Evolutionary conservation across 2,797 vertebrate species (phyloP).

Genomic region (Picus viridis): DNA sequence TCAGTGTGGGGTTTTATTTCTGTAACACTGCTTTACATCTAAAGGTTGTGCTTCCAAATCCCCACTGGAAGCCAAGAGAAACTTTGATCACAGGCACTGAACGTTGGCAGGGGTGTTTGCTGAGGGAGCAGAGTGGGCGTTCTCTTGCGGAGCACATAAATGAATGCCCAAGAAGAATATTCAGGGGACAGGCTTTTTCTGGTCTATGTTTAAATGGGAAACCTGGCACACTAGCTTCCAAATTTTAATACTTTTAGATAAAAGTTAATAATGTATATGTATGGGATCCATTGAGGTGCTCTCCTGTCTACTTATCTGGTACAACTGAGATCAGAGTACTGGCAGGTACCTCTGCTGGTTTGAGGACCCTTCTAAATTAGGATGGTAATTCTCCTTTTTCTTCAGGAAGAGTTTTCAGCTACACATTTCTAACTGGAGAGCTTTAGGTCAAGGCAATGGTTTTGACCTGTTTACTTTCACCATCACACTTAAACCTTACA

Average conservation of each 20-base stretch:
- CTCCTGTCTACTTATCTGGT: neutral
- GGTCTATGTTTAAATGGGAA: neutral
- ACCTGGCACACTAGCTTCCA: neutral
- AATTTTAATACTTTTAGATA: neutral
- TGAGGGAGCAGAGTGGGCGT: neutral
- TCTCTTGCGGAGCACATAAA: neutral
- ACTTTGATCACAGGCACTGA: conserved; percentile 15
- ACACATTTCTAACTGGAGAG: neutral
- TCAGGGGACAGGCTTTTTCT: neutral
- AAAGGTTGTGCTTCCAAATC: conserved; percentile 4
- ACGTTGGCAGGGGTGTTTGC: neutral
- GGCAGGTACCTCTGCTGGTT: neutral
- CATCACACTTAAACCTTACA: neutral
- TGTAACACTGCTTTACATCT: neutral
- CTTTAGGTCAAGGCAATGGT: neutral
- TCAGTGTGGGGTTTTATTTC: neutral
- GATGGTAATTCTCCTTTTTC: neutral
- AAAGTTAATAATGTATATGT: neutral
- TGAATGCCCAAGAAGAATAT: neutral
- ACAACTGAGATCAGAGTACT: neutral
- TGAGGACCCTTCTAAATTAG: neutral
- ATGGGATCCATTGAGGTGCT: neutral
- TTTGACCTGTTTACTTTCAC: neutral
- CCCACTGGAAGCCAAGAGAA: neutral
- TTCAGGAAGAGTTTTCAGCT: neutral